A percentile compares a stretch with the other conserved stretches of the same genome.
Evolutionary conservation across 2,113 vertebrate species (phyloP).

Genomic region (Apaloderma vittatum): DNA sequence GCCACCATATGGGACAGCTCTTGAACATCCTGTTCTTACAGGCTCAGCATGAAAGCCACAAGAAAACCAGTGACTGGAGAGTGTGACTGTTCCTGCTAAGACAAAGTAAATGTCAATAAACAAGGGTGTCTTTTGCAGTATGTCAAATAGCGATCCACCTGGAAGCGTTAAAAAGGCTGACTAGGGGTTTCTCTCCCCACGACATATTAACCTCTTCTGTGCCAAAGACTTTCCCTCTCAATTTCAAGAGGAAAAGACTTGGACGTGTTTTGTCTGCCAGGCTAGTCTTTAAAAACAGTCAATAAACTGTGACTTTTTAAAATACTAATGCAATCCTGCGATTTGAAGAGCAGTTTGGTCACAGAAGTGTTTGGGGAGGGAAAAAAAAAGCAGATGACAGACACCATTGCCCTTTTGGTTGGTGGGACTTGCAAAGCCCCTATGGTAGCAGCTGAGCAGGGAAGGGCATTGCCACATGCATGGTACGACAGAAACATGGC

Average conservation of each 20-base stretch:
- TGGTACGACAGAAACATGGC: fast-evolving
- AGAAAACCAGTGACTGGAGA: constrained; percentile 9
- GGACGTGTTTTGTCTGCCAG: not conserved
- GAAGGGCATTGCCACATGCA: not conserved
- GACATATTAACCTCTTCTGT: not conserved
- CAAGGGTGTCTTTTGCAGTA: constrained; percentile 2
- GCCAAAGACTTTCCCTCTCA: not conserved
- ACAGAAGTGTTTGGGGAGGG: not conserved
- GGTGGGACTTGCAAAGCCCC: fast-evolving
- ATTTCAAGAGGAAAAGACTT: not conserved
- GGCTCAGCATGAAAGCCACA: constrained; percentile 28
- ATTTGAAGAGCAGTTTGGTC: not conserved
- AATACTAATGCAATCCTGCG: not conserved
- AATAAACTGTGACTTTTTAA: not conserved
- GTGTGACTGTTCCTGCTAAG: constrained; percentile 5
- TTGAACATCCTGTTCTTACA: constrained; percentile 25
- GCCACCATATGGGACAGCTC: constrained; percentile 19
- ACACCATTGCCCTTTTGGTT: not conserved
- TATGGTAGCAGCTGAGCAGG: fast-evolving
- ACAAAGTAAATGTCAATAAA: constrained; percentile 36
- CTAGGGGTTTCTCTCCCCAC: fast-evolving
- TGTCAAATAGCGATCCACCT: constrained; percentile 2
- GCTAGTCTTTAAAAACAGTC: not conserved
- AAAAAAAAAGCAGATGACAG: not conserved
- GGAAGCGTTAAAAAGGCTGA: constrained; percentile 1